These are phyloP conservation scores for Neosilurus mollespiculum DNA, from an alignment of 2,797 vertebrate genomes.

Conservation along the genomic window DNA sequence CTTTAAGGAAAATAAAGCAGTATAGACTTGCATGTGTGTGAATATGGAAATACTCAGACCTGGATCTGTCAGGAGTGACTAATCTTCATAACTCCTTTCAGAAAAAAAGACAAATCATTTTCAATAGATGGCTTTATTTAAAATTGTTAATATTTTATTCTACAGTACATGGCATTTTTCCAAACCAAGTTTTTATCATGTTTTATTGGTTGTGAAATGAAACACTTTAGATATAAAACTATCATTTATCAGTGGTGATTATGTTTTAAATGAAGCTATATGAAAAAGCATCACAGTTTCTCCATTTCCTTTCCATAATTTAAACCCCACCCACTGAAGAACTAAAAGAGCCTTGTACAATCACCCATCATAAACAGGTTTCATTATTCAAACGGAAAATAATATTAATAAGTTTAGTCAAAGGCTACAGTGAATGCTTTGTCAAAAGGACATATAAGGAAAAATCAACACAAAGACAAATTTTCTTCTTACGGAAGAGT, in stretches of 20 bases:
- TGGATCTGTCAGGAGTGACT: not conserved
- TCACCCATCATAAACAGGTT: too few species aligned
- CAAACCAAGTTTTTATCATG: conserved; percentile 66
- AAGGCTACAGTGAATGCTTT: conserved; percentile 70
- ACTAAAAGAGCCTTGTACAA: not conserved
- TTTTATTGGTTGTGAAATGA: conserved; percentile 75
- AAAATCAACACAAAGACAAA: conserved; percentile 59
- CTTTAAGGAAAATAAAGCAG: not conserved
- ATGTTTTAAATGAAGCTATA: conserved; percentile 64
- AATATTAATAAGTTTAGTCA: conserved; percentile 68
- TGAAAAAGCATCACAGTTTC: conserved; percentile 56
- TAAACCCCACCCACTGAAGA: conserved; percentile 15
- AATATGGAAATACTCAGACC: not conserved
- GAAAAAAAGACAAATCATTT: conserved; percentile 47
- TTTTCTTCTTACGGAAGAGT: too few species aligned
- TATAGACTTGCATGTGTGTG: not conserved
- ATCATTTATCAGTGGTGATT: conserved; percentile 63
- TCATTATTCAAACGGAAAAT: conserved; percentile 10
- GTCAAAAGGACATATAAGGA: conserved; percentile 67
- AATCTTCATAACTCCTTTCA: not conserved
- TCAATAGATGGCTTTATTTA: conserved; percentile 98
- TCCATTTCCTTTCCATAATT: conserved; percentile 48
- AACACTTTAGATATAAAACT: conserved; percentile 76
- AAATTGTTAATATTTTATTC: conserved; percentile 98
- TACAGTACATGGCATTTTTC: conserved; percentile 88